A percentile compares a stretch with the other conserved stretches of the same genome.
Evolutionary conservation across 2,888 invertebrate genomes (phyloP).

Genomic region (Ferdinandea cuprea): DNA sequence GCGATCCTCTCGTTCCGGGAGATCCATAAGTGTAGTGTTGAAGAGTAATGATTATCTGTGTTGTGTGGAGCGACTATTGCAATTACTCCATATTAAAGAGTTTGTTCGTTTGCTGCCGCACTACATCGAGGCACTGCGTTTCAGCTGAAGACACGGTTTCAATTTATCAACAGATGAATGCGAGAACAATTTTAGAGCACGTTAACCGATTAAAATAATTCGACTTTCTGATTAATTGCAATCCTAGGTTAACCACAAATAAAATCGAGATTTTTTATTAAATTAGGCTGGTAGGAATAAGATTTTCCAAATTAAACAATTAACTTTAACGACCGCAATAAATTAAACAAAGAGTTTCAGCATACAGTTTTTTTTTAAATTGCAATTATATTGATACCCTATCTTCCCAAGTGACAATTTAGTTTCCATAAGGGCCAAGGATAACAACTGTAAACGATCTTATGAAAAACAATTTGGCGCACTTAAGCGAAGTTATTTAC

Average conservation of each 20-base stretch:
- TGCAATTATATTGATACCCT: too few species aligned
- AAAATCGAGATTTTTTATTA: background rate
- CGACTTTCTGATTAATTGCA: slow-evolving; percentile 68
- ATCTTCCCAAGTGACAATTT: too few species aligned
- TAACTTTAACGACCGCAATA: background rate
- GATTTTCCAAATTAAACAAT: background rate
- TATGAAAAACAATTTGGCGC: too few species aligned
- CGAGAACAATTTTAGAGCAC: slow-evolving; percentile 65
- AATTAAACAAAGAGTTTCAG: background rate
- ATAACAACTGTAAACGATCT: too few species aligned
- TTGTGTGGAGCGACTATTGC: slow-evolving; percentile 67
- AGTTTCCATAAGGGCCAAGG: too few species aligned
- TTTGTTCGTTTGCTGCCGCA: slow-evolving; percentile 46
- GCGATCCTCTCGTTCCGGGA: slow-evolving; percentile 54
- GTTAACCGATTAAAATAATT: slow-evolving; percentile 74
- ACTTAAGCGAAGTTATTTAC: too few species aligned
- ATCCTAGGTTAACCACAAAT: slow-evolving; percentile 23
- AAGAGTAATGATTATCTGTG: slow-evolving; percentile 74
- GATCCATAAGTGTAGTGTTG: slow-evolving; percentile 73
- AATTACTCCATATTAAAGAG: slow-evolving; percentile 71
- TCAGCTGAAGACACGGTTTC: slow-evolving; percentile 69
- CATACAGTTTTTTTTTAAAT: too few species aligned
- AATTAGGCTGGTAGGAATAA: background rate
- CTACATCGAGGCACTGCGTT: slow-evolving; percentile 47
- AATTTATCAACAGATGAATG: slow-evolving; percentile 69